Conservation (phyloP, 2,888 invertebrate genomes). For the Volucella zonaria region DNA sequence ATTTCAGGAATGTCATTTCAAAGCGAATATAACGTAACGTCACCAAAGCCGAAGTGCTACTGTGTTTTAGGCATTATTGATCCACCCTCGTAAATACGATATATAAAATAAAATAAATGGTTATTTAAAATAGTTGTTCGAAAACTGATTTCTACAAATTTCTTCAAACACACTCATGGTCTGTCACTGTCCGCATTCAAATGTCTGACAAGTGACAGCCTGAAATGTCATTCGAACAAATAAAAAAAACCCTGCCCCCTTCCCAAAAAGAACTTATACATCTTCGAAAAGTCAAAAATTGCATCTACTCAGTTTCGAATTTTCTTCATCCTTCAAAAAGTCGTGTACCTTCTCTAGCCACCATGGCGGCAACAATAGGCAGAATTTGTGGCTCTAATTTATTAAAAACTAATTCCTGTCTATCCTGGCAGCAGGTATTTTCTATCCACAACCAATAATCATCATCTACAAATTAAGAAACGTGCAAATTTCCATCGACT, state of each 20-base stretch:
- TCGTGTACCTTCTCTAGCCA: slow-evolving; percentile 83
- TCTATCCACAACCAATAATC: slow-evolving; percentile 22
- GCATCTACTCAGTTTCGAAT: slow-evolving; percentile 74
- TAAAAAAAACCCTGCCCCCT: slow-evolving; percentile 39
- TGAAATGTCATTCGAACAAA: slow-evolving; percentile 28
- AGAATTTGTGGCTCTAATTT: slow-evolving; percentile 93
- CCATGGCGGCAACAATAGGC: slow-evolving; percentile 94
- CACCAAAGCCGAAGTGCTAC: no score
- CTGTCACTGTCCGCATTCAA: background rate
- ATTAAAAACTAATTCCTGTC: slow-evolving; percentile 88
- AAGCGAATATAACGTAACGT: no score
- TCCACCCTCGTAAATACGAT: no score
- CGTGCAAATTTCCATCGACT: slow-evolving; percentile 30
- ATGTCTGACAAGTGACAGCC: slow-evolving; percentile 34
- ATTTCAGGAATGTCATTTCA: no score
- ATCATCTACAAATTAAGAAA: slow-evolving; percentile 22
- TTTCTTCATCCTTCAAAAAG: slow-evolving; percentile 79
- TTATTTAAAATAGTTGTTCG: no score
- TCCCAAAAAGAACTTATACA: slow-evolving; percentile 24
- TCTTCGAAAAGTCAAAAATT: slow-evolving; percentile 72
- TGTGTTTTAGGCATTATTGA: no score
- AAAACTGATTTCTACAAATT: background rate
- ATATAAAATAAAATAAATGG: no score
- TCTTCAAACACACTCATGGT: background rate
- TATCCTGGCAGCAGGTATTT: slow-evolving; percentile 87